phyloP scores from a whole-genome alignment of 2,888 invertebrate species.

The Amiota minor region DNA sequence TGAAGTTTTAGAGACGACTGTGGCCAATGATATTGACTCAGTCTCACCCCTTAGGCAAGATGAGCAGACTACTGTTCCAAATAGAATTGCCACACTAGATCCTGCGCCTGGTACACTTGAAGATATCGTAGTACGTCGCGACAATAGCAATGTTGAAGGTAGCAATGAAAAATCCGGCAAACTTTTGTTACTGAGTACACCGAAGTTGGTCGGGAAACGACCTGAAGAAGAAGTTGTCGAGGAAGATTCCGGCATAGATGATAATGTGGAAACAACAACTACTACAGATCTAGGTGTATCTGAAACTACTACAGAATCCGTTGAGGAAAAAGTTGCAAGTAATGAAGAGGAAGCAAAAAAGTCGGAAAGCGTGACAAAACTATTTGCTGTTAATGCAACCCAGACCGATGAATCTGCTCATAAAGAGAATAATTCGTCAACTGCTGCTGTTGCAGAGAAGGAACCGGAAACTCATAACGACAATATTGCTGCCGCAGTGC shows the following conservation, averaged over 20 bases:
- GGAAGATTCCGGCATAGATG: conserved; percentile 58
- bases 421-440: conserved; percentile 50
- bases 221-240: conserved; percentile 51
- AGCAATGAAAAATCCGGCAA: conserved; percentile 51
- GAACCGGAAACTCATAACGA: conserved; percentile 49
- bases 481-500: conserved; percentile 53
- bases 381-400: conserved; percentile 58
- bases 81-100: conserved; percentile 47
- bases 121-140: conserved; percentile 36
- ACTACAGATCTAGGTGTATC: conserved; percentile 4
- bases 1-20: conserved; percentile 19
- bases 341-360: conserved; percentile 41
- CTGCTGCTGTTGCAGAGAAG: conserved; percentile 57
- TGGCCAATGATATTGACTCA: conserved; percentile 23
- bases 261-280: conserved; percentile 28
- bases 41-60: conserved; percentile 48
- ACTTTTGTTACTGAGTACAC: conserved; percentile 63
- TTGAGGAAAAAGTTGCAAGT: conserved; percentile 17
- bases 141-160: neutral
- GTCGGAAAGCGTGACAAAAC: conserved; percentile 40
- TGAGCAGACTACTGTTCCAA: conserved; percentile 51
- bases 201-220: conserved; percentile 53
- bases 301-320: conserved; percentile 39
- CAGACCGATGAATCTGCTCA: conserved; percentile 25
- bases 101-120: conserved; percentile 48